These are phyloP conservation scores for Trichonephila inaurata DNA, from an alignment of 1,140 invertebrate species.

Conservation along the genomic window DNA sequence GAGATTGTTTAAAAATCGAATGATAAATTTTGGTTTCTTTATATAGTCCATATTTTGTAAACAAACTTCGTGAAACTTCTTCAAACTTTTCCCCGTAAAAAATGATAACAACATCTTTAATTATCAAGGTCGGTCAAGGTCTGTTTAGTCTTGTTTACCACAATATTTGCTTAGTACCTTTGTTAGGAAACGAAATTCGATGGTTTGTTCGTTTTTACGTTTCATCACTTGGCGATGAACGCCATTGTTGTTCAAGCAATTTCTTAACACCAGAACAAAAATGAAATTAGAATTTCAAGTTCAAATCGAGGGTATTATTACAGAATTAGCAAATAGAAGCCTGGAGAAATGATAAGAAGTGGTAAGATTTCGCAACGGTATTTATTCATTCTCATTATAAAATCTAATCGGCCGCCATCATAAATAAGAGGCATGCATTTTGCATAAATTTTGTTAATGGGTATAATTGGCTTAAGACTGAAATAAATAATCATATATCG, in stretches of 20 bases:
- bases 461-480: neutral
- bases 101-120: neutral
- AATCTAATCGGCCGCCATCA: neutral
- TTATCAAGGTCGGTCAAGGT: neutral
- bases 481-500: neutral
- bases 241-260: neutral
- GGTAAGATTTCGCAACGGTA: neutral
- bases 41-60: too few relatives aligned
- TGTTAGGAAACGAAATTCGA: neutral
- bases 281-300: neutral
- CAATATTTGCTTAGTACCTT: neutral
- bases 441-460: slow-evolving; percentile 12
- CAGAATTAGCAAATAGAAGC: neutral
- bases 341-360: neutral
- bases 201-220: neutral
- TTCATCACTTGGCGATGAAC: neutral
- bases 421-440: neutral
- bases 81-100: neutral
- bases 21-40: too few relatives aligned
- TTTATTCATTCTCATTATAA: neutral
- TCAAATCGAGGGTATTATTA: neutral
- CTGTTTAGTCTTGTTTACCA: neutral
- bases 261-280: neutral
- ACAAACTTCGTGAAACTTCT: too few relatives aligned
- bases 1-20: too few relatives aligned